Evolutionary conservation across 2,113 vertebrate genomes (phyloP).

Genomic region (Edolisoma coerulescens): DNA sequence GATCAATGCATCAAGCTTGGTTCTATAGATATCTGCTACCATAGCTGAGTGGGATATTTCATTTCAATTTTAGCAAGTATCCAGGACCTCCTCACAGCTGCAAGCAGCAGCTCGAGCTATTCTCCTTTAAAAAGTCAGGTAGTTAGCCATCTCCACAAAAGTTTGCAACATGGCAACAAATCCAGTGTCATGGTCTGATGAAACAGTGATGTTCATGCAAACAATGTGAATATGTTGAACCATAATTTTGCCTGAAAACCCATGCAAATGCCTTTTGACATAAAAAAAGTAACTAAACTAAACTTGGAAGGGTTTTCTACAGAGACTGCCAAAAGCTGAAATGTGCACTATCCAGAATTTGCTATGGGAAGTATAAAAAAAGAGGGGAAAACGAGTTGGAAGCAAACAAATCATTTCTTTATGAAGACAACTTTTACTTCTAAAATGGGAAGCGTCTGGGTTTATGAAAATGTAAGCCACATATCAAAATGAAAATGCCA

Average conservation of each 20-base stretch:
- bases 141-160: not conserved
- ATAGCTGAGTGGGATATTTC: not conserved
- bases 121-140: not conserved
- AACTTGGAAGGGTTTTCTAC: conserved; percentile 62
- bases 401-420: conserved; percentile 62
- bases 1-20: not conserved
- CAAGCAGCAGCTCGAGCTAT: not conserved
- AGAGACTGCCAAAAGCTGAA: conserved; percentile 61
- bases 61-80: not conserved
- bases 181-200: not conserved
- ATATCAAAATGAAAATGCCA: conserved; percentile 56
- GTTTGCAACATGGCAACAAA: conserved; percentile 4
- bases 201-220: conserved; percentile 41
- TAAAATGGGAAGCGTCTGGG: conserved; percentile 61
- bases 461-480: conserved; percentile 59
- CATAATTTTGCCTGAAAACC: conserved; percentile 55
- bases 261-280: conserved; percentile 64
- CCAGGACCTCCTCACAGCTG: not conserved
- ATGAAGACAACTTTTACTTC: conserved; percentile 56
- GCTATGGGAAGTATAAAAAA: conserved; percentile 47
- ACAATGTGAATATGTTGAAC: conserved; percentile 56
- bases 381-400: conserved; percentile 46
- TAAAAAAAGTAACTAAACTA: conserved; percentile 66
- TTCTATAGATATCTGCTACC: not conserved
- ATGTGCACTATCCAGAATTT: conserved; percentile 59